Evolutionary conservation across 2,888 invertebrate genomes (phyloP).

Genomic region (Aspidiotus destructor): DNA sequence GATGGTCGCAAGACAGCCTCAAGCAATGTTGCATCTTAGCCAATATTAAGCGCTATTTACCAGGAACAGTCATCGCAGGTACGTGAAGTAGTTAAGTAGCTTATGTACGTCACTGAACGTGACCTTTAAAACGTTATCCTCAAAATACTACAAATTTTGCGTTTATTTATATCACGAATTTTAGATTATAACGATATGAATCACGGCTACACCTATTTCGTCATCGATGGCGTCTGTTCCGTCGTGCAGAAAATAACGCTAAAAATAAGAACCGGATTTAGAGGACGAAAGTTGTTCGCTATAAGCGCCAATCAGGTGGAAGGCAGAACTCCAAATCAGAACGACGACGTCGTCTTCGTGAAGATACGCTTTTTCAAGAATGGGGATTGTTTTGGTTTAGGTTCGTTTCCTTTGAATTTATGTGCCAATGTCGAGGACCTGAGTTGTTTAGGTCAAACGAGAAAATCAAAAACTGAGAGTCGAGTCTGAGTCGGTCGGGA

Average conservation of each 20-base stretch:
- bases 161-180: neutral
- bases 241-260: constrained; percentile 24
- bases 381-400: constrained; percentile 33
- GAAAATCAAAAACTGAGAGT: too few species aligned
- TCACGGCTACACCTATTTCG: constrained; percentile 28
- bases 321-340: neutral
- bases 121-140: too few species aligned
- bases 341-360: constrained; percentile 21
- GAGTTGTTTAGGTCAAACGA: too few species aligned
- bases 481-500: too few species aligned
- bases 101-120: too few species aligned
- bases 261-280: constrained; percentile 8
- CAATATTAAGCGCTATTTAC: constrained; percentile 23
- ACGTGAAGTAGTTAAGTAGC: neutral
- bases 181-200: constrained; percentile 15
- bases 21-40: constrained; percentile 28
- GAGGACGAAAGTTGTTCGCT: constrained; percentile 7
- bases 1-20: constrained; percentile 25
- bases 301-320: neutral
- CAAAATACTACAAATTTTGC: too few species aligned
- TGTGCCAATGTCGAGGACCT: too few species aligned
- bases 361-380: constrained; percentile 9
- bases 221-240: constrained; percentile 29
- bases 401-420: neutral
- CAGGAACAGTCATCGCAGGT: constrained; percentile 25